phyloP scores from a whole-genome alignment of 2,113 vertebrate species.

The Beaufortia kweichowensis region DNA sequence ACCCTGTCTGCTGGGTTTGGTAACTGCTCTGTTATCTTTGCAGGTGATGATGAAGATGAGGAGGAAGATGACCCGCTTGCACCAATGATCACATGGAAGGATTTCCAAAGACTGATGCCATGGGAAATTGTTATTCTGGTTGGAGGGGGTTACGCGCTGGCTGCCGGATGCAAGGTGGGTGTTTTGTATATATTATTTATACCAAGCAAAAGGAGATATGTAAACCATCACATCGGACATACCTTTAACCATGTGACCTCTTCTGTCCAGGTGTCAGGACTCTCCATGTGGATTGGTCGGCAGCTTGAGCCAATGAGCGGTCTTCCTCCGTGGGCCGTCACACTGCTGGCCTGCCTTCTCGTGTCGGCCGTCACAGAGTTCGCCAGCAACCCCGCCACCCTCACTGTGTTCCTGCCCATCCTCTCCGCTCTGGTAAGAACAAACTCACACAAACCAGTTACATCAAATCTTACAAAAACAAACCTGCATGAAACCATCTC shows the following conservation, averaged over 20 bases:
- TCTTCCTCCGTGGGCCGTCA: conserved; percentile 92
- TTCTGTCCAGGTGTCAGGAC: conserved; percentile 78
- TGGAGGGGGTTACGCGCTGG: conserved; percentile 95
- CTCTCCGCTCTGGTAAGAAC: conserved; percentile 87
- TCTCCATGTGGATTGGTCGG: conserved; percentile 92
- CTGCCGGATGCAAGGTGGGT: conserved; percentile 94
- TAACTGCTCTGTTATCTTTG: conserved; percentile 1
- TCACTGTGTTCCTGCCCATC: conserved; percentile 97
- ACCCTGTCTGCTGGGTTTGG: not conserved
- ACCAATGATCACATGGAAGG: conserved; percentile 96
- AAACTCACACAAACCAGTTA: not conserved
- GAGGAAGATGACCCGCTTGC: conserved; percentile 68
- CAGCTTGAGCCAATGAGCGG: conserved; percentile 95
- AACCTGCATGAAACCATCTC: not conserved
- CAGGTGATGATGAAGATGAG: conserved; percentile 52
- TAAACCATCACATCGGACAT: not conserved
- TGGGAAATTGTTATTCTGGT: conserved; percentile 99
- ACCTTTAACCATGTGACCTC: not conserved
- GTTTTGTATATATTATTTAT: too few relatives aligned
- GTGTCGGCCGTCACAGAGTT: conserved; percentile 96
- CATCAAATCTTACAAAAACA: not conserved
- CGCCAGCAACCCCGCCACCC: conserved; percentile 95
- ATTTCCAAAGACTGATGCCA: conserved; percentile 98
- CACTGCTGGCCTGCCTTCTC: conserved; percentile 90
- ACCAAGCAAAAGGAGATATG: too few relatives aligned